phyloP scores from a whole-genome alignment of 2,797 vertebrate species.

The Liasis olivaceus region DNA sequence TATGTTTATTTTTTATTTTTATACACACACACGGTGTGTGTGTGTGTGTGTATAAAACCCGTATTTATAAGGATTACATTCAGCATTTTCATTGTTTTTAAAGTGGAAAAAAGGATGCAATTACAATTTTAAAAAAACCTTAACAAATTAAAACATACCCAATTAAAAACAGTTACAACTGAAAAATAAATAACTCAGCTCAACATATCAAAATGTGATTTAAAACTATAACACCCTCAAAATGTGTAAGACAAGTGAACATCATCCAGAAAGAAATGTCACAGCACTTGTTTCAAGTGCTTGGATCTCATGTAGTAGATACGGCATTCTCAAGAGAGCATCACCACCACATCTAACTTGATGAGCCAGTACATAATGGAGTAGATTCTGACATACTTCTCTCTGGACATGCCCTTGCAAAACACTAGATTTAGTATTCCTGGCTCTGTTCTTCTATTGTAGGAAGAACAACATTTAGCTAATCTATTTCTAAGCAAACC shows the following conservation, averaged over 20 bases:
- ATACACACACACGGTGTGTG: too few relatives aligned
- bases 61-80: neutral
- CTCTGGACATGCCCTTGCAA: neutral
- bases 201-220: neutral
- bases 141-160: neutral
- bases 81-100: neutral
- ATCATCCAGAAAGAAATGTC: neutral
- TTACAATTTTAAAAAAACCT: neutral
- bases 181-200: neutral
- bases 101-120: neutral
- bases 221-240: neutral
- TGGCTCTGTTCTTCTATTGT: neutral
- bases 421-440: neutral
- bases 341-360: neutral
- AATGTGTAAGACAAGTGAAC: neutral
- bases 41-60: too few relatives aligned
- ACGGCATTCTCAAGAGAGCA: neutral
- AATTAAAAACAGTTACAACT: neutral
- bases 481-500: neutral
- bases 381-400: neutral
- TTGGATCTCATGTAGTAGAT: neutral
- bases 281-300: neutral
- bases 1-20: neutral
- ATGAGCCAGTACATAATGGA: neutral
- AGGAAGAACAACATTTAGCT: neutral